These are phyloP conservation scores for Lasiurus cinereus DNA, from an alignment of 2,113 vertebrate species.

Conservation along the genomic window DNA sequence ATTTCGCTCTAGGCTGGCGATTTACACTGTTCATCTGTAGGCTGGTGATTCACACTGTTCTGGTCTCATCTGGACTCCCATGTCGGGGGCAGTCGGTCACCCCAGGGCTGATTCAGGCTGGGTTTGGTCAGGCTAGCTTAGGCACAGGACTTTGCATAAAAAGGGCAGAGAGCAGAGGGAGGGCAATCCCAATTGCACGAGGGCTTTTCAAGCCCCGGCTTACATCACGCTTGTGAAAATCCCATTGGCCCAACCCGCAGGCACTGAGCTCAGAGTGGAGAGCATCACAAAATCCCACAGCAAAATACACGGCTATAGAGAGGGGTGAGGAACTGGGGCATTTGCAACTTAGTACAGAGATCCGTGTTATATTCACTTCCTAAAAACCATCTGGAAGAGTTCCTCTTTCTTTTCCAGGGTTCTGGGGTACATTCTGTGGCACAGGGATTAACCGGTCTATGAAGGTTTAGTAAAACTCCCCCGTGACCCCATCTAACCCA, in stretches of 20 bases:
- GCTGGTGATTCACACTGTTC: not conserved
- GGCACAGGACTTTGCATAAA: not conserved
- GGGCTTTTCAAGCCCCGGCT: not conserved
- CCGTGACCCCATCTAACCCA: not conserved
- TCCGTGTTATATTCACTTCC: not conserved
- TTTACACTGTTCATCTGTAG: not conserved
- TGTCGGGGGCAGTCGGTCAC: not conserved
- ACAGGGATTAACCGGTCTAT: not conserved
- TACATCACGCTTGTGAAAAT: not conserved
- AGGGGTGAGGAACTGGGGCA: not conserved
- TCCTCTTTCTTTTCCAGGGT: not conserved
- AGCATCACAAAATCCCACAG: not conserved
- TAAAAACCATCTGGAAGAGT: not conserved
- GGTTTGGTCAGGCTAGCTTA: not conserved
- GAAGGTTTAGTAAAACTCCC: not conserved
- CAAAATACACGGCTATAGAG: not conserved
- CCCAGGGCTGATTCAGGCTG: not conserved
- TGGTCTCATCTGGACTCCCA: not conserved
- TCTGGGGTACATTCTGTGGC: not conserved
- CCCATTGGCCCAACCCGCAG: not conserved
- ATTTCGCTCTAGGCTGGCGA: not conserved
- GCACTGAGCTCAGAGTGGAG: too few relatives aligned
- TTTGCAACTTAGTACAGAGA: not conserved
- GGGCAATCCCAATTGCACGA: not conserved
- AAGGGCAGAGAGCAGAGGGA: not conserved